Conservation (phyloP, 2,797 vertebrate genomes). For the Corythornis leucogaster region DNA sequence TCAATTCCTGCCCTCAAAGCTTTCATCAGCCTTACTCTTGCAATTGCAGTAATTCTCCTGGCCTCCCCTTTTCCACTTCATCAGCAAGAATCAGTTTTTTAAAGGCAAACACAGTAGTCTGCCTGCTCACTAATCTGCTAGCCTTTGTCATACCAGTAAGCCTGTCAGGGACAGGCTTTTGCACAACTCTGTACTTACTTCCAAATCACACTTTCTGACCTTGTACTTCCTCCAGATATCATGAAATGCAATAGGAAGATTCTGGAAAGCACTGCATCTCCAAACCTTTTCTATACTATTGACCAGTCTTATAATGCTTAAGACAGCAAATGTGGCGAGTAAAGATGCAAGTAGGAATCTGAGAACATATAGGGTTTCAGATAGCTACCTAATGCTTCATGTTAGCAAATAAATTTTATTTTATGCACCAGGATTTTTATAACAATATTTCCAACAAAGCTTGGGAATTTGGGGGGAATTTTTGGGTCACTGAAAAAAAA, state of each 20-base stretch:
- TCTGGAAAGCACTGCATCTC: not conserved
- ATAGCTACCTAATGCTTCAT: not conserved
- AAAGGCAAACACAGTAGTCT: not conserved
- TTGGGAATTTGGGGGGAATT: not conserved
- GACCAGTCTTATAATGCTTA: not conserved
- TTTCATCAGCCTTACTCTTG: not conserved
- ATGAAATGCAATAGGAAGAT: not conserved
- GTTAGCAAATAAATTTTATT: not conserved
- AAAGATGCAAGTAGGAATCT: not conserved
- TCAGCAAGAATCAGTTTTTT: not conserved
- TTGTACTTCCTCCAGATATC: not conserved
- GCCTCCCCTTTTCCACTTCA: not conserved
- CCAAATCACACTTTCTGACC: not conserved
- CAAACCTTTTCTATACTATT: not conserved
- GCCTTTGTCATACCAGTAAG: not conserved
- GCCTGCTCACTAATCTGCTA: not conserved
- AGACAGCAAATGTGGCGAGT: not conserved
- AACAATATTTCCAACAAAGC: not conserved
- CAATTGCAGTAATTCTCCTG: not conserved
- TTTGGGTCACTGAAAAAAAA: not conserved
- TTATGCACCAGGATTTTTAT: not conserved
- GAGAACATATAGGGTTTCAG: not conserved
- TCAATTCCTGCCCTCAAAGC: not conserved
- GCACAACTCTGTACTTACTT: not conserved
- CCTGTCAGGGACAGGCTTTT: not conserved